Percentiles rank a stretch among this genome's conserved stretches.
Evolutionary conservation across 53 echinoderm and acorn worm species (phyloP).

Genomic region (Paracentrotus lividus): DNA sequence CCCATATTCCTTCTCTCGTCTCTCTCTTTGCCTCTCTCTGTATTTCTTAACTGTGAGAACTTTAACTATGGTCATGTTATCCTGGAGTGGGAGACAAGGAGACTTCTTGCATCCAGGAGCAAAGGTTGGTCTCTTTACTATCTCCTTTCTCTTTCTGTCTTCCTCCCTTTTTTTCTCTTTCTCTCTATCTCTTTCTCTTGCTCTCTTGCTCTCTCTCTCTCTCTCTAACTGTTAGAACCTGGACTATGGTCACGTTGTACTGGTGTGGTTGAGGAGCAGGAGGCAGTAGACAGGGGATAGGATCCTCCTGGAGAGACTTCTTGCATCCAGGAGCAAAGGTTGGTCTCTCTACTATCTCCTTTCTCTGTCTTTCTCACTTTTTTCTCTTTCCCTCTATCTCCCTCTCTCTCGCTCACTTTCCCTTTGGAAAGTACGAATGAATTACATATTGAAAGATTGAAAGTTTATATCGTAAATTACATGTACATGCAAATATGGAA

Average conservation of each 20-base stretch:
- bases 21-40: too few species aligned
- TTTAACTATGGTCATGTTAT: slow-evolving; percentile 89
- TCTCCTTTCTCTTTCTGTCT: not conserved
- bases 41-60: slow-evolving; percentile 83
- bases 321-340: too few species aligned
- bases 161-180: not conserved
- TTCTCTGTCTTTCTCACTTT: not conserved
- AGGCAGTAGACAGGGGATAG: not conserved
- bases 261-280: slow-evolving; percentile 89
- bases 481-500: not conserved
- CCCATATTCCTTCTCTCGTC: not conserved
- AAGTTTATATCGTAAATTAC: too few species aligned
- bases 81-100: slow-evolving; percentile 92
- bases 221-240: slow-evolving; percentile 70
- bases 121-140: slow-evolving; percentile 51
- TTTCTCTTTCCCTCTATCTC: not conserved
- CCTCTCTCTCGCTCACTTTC: not conserved
- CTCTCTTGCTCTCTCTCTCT: not conserved
- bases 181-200: not conserved
- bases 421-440: not conserved
- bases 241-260: slow-evolving; percentile 72
- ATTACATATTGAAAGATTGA: not conserved
- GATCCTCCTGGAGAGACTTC: too few species aligned
- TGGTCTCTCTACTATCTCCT: not conserved
- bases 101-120: slow-evolving; percentile 78